Base-by-base conservation (phyloP, 2,888 invertebrate species). In the Melanostoma scalare region DNA sequence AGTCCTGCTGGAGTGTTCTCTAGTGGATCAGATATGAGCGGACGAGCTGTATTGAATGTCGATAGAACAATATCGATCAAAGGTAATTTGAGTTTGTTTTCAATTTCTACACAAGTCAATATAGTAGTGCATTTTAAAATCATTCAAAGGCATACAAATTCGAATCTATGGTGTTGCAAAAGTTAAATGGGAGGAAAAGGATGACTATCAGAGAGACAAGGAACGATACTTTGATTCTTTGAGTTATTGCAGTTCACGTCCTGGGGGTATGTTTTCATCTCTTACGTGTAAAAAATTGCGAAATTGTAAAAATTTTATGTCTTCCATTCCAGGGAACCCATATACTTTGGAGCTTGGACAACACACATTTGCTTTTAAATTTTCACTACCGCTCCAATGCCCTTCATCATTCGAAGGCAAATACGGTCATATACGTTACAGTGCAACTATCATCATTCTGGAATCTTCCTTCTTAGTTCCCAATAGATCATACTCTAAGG, bases 371-470 rank as follows among this genome's bases (percentile, higher is more conserved):
- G n/a, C 6, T 42, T 42, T 42, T 42, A n/a, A 6, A 0, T 8
- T 4, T 42, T n/a, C 6, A 9, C n/a, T 42, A n/a, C 42, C 42
- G 3, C 5, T 6, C 8, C 3, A 9, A 42, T 92, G 96, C 73
- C 97, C 97, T 2, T 95, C 96, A 1, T 96, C 96, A 0, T 97
- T 96, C 89, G 95, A 95, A 89, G 95, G 95, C 1, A 92, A 94
- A 88, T 92, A 92, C 89, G 96, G 97, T 0, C 93, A 94, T 88
- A 93, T 98, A 44, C 93, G 96, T 10, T 98, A 97, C 88, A 94
- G 94, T 4, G 93, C 96, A 90, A 95, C 95, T 0, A 94, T 93
- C 0, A 92, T 97, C 10, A 96, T 97, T 88, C 93, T 96, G 8
- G 9, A n/a, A 42, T 3, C 6, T 0, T 20, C 20, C 20, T 20